Conservation (phyloP, 2,888 invertebrate genomes). For the Pachydiplax longipennis region DNA sequence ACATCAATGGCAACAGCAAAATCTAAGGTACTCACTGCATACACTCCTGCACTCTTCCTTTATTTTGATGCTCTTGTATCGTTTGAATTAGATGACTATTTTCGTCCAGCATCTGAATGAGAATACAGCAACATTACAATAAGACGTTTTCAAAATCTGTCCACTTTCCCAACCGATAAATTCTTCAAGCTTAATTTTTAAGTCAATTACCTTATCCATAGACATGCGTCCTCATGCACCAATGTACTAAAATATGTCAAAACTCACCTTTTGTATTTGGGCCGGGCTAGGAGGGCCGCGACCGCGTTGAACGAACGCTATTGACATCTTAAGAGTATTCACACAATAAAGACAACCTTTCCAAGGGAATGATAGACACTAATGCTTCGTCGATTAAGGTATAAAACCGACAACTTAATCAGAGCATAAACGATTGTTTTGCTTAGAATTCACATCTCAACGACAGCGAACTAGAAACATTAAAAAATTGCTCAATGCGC, state of each 20-base stretch:
- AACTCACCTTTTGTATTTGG: constrained; percentile 77
- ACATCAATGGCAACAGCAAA: background rate
- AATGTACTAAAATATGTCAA: background rate
- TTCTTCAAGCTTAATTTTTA: no score
- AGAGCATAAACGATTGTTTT: background rate
- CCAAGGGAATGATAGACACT: background rate
- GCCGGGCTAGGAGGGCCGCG: constrained; percentile 80
- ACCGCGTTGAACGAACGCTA: constrained; percentile 76
- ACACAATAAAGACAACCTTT: background rate
- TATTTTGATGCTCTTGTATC: constrained; percentile 95
- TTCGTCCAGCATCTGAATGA: constrained; percentile 87
- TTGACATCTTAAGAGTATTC: constrained; percentile 67
- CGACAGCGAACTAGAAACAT: background rate
- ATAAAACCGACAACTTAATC: background rate
- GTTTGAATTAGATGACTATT: constrained; percentile 96
- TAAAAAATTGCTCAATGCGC: constrained; percentile 24
- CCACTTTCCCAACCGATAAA: no score
- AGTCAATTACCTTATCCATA: no score
- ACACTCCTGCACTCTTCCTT: constrained; percentile 92
- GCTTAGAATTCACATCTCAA: background rate
- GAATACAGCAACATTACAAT: background rate
- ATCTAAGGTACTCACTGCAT: constrained; percentile 71
- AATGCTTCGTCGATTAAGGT: background rate
- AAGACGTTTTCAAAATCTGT: no score
- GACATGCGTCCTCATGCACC: no score